phyloP scores from a whole-genome alignment of 2,797 vertebrate species.

The Chaetodon trifasciatus region DNA sequence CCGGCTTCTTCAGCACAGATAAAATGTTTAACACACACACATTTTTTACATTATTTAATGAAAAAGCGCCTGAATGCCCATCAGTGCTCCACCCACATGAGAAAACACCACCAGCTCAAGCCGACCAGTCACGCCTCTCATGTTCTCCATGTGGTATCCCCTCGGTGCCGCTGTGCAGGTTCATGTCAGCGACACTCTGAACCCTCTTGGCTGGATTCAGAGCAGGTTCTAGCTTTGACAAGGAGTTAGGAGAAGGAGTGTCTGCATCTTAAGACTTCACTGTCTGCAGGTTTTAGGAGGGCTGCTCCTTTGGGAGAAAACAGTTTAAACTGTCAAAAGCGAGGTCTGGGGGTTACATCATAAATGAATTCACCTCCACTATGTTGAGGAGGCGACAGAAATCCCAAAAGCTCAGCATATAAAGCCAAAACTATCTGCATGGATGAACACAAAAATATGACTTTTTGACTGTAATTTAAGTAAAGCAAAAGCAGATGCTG shows the following conservation, averaged over 20 bases:
- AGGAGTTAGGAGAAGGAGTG: neutral
- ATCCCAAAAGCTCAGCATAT: neutral
- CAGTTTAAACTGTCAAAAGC: neutral
- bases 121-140: neutral
- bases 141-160: neutral
- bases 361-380: neutral
- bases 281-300: neutral
- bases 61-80: too few relatives aligned
- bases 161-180: neutral
- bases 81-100: too few relatives aligned
- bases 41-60: too few relatives aligned
- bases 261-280: neutral
- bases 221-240: neutral
- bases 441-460: neutral
- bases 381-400: neutral
- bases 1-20: too few relatives aligned
- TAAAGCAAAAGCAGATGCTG: slow-evolving; percentile 6
- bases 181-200: too few relatives aligned
- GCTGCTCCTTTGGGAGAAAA: neutral
- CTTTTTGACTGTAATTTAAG: slow-evolving; percentile 1
- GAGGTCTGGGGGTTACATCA: neutral
- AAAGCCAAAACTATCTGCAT: neutral
- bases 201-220: neutral
- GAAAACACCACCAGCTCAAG: neutral
- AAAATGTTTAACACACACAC: too few relatives aligned